Conservation (phyloP, 1,140 invertebrate species). For the Teleogryllus occipitalis region DNA sequence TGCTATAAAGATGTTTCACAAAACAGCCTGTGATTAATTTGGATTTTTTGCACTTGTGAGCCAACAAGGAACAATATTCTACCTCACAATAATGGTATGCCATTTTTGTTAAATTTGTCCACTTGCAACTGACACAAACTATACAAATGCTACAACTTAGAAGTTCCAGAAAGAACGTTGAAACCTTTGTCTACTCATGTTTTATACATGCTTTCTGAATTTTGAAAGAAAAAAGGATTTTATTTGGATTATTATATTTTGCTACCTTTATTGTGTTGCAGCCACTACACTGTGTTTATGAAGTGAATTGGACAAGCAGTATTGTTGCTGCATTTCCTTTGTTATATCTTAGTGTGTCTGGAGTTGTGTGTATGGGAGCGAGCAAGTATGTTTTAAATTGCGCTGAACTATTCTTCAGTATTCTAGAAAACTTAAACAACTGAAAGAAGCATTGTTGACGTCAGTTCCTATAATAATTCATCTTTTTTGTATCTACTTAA, state of each 20-base stretch:
- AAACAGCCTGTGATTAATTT: constrained; percentile 13
- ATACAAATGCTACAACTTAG: neutral
- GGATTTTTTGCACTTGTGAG: constrained; percentile 8
- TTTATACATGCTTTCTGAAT: neutral
- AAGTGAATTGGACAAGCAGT: neutral
- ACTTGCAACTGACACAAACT: neutral
- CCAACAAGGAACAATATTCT: constrained; percentile 15
- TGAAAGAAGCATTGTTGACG: constrained; percentile 1
- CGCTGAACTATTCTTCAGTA: neutral
- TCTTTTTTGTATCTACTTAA: constrained; percentile 12
- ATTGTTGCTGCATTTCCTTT: neutral
- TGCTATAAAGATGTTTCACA: neutral
- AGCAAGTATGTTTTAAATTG: neutral
- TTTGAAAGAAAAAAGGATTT: neutral
- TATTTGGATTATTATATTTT: constrained; percentile 5
- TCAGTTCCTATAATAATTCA: constrained; percentile 16
- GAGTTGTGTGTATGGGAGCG: neutral
- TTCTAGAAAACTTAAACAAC: neutral
- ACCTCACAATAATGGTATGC: constrained; percentile 11
- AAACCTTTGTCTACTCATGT: neutral
- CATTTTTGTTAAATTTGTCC: neutral
- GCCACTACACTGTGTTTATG: neutral
- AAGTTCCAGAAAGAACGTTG: neutral
- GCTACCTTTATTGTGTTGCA: constrained; percentile 7
- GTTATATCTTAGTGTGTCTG: neutral